Evolutionary conservation across 2,113 vertebrate genomes (phyloP).

Genomic region (Aspiorhynchus laticeps): DNA sequence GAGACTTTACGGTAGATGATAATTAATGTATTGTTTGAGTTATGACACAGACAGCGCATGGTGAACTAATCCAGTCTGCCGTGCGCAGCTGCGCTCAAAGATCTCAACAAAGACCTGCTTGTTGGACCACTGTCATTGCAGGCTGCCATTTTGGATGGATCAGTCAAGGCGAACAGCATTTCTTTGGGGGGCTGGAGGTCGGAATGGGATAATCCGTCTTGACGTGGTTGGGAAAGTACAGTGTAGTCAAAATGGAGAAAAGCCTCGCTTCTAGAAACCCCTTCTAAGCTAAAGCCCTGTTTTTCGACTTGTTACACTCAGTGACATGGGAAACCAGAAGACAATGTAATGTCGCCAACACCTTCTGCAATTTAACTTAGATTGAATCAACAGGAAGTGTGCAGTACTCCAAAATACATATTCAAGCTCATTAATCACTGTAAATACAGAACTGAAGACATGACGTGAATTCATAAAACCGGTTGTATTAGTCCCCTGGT

Average conservation of each 20-base stretch:
- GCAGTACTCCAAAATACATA: not conserved
- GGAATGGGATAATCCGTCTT: conserved; percentile 63
- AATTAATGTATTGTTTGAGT: conserved; percentile 28
- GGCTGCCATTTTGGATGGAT: conserved; percentile 60
- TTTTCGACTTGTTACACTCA: not conserved
- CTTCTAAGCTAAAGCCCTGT: not conserved
- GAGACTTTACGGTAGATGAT: conserved; percentile 1
- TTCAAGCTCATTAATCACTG: not conserved
- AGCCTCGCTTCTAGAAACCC: not conserved
- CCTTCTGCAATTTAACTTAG: not conserved
- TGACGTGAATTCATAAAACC: not conserved
- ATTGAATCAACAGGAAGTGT: not conserved
- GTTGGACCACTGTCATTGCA: conserved; percentile 65
- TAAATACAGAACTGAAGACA: not conserved
- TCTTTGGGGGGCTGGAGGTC: conserved; percentile 52
- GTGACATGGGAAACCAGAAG: not conserved
- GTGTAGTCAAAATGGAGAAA: conserved; percentile 5
- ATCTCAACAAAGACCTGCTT: conserved; percentile 73
- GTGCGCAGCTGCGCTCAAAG: conserved; percentile 74
- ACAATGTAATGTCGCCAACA: not conserved
- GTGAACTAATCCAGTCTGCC: conserved; percentile 60
- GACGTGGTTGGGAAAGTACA: conserved; percentile 48
- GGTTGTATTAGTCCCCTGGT: not conserved
- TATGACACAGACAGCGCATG: conserved; percentile 24
- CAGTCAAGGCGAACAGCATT: conserved; percentile 47